Evolutionary conservation across 2,113 vertebrate species (phyloP).

Genomic region (Clarias batrachus): DNA sequence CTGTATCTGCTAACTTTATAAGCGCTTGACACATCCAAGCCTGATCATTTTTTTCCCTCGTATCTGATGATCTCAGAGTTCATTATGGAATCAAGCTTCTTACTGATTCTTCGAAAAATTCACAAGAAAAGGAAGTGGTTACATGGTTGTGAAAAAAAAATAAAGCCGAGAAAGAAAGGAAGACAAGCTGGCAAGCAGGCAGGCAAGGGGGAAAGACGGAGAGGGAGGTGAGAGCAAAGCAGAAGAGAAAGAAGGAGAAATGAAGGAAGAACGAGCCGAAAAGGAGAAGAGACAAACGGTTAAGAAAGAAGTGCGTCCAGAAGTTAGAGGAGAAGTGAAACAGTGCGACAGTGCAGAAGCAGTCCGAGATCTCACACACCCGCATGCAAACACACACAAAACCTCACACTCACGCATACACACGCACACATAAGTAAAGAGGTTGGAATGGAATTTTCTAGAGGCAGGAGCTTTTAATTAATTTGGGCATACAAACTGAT

Average conservation of each 20-base stretch:
- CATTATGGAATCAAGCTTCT: not conserved
- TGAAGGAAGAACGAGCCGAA: not conserved
- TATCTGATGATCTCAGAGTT: not conserved
- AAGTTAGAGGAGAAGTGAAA: conserved; percentile 47
- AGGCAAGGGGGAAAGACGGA: not conserved
- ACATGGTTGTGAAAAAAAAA: not conserved
- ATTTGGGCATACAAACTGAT: not conserved
- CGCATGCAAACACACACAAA: not conserved
- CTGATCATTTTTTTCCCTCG: not conserved
- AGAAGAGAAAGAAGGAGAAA: conserved; percentile 29
- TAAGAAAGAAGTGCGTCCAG: conserved; percentile 27
- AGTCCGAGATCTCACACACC: not conserved
- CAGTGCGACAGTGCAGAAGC: not conserved
- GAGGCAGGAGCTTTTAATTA: not conserved
- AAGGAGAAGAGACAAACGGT: conserved; percentile 35
- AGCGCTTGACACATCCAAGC: not conserved
- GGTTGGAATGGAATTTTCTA: not conserved
- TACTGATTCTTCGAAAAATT: conserved; percentile 51
- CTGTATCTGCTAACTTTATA: not conserved
- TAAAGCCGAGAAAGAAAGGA: not conserved
- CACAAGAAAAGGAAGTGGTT: conserved; percentile 45
- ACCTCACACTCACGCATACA: not conserved
- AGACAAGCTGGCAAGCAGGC: not conserved
- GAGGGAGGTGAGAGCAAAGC: conserved; percentile 10
- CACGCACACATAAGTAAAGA: not conserved